Conservation (phyloP, 2,888 invertebrate species). For the Endomychus coccineus region DNA sequence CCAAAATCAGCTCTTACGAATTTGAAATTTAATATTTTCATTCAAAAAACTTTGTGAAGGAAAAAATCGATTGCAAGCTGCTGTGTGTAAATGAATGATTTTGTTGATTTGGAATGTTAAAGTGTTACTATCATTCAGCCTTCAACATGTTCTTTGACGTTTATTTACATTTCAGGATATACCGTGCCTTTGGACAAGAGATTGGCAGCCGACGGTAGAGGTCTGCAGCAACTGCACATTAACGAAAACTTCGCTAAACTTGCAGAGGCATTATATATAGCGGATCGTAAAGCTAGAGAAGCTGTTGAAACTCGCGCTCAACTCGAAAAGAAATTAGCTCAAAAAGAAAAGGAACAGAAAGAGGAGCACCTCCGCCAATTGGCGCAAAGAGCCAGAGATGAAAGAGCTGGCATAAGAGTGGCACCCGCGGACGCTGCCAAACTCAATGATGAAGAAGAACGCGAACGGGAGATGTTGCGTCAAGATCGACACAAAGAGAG, state of each 20-base stretch:
- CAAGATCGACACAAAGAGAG: conserved; percentile 87
- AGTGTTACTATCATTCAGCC: no score
- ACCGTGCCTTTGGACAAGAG: conserved; percentile 98
- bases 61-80: no score
- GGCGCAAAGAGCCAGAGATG: conserved; percentile 93
- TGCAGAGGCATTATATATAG: conserved; percentile 95
- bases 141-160: no score
- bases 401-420: conserved; percentile 74
- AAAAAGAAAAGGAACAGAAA: conserved; percentile 96
- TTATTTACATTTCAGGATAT: conserved; percentile 78
- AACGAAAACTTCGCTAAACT: conserved; percentile 99
- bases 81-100: no score
- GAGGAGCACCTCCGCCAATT: conserved; percentile 89
- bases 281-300: conserved; percentile 92
- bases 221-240: conserved; percentile 93
- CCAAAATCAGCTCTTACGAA: no score
- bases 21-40: no score
- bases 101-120: no score
- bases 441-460: conserved; percentile 54
- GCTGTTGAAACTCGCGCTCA: conserved; percentile 96
- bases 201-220: conserved; percentile 95
- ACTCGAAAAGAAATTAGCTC: conserved; percentile 90
- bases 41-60: no score
- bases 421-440: conserved; percentile 20
- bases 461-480: conserved; percentile 79